Conservation (phyloP, 2,113 vertebrate genomes). For the Atlantisia rogersi region DNA sequence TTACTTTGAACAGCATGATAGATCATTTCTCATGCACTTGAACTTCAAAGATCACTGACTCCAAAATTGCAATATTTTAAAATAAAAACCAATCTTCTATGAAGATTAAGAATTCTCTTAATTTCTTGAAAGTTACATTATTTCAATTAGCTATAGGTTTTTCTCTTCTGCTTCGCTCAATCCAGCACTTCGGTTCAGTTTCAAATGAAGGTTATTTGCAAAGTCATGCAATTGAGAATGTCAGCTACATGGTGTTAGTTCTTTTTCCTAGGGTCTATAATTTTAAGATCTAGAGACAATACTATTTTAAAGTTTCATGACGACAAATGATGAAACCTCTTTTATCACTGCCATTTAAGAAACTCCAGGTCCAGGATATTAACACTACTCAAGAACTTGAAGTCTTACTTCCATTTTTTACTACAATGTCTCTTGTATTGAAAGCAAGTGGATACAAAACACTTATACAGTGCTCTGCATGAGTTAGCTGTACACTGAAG, state of each 20-base stretch:
- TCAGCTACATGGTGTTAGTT: fast-evolving
- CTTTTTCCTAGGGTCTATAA: not conserved
- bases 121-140: not conserved
- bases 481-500: not conserved
- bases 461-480: not conserved
- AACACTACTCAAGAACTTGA: not conserved
- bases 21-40: not conserved
- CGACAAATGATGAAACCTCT: not conserved
- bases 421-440: not conserved
- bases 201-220: not conserved
- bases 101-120: not conserved
- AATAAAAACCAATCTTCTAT: not conserved
- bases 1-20: not conserved
- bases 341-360: not conserved
- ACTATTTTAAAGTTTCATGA: not conserved
- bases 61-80: not conserved
- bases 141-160: not conserved
- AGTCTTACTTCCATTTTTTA: not conserved
- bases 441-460: not conserved
- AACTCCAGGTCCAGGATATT: not conserved
- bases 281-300: not conserved
- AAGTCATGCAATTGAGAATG: not conserved
- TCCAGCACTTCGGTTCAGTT: not conserved
- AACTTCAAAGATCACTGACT: not conserved
- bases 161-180: not conserved